Base-by-base conservation (phyloP, 2,113 vertebrate genomes). In the Notiomystis cincta region DNA sequence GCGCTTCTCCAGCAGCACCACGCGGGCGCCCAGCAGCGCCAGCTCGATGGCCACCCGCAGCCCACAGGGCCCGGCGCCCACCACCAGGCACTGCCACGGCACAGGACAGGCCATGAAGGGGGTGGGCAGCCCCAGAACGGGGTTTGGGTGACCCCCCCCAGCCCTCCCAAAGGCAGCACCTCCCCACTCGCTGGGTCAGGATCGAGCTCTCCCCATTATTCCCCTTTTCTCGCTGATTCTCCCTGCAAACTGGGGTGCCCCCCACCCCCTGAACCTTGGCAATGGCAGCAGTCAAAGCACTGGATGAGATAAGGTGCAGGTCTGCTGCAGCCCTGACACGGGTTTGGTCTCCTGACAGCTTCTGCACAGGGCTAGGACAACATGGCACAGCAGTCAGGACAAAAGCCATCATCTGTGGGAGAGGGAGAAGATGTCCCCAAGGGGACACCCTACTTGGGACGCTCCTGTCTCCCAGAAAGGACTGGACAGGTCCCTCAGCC, bases 61-160 rank as follows among this genome's bases (percentile, higher is more conserved):
- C n/a, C 99, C 99, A 3, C 99, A 99, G 8, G 99, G 99, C 1
- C 99, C 99, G 0, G 99, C 99, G 1, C 99, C 99, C 95, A 99
- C 93, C 75, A 99, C 98, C 42, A 99, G 98, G 97, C 99, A 99
- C 99, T 99, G 95, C 22, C 2, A 53, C 54, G 38, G 75, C 54
- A 69, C 30, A 10, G 75, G 8, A 66, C 2, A 3, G 67, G 16
- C 1, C 1, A 4, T 20, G 6, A 57, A 12, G 12, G 4, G 38
- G 15, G n/a, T 0, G 1, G n/a, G 27, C 28, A 67, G 17, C 15
- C 35, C 28, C 45, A 9, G 11, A 44, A 7, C 2, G 7, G 22
- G 13, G 3, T 4, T 24, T 23, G 20, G 15, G 27, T 15, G n/a
- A 47, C 13, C 25, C 37, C 35, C 35, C 40, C 13, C 84, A 54